Evolutionary conservation across 1,140 invertebrate species (phyloP).

Genomic region (Holotrichia oblita): DNA sequence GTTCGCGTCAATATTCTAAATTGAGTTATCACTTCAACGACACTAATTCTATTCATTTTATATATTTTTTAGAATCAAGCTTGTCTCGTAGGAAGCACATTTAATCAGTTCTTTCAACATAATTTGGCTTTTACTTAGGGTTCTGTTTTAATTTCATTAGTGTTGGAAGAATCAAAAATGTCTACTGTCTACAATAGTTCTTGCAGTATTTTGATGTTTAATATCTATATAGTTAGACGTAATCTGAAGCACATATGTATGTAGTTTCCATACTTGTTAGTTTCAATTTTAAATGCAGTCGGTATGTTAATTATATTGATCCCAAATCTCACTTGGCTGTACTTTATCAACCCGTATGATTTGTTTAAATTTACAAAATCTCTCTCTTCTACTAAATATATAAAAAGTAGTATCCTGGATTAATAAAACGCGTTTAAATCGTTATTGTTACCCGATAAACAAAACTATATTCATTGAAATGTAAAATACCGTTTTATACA

Average conservation of each 20-base stretch:
- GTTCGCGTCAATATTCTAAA: constrained; percentile 21
- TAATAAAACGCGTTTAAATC: constrained; percentile 6
- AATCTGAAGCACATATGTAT: constrained; percentile 15
- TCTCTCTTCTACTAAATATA: neutral
- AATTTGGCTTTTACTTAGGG: neutral
- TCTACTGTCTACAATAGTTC: neutral
- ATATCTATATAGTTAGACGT: neutral
- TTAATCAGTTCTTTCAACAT: constrained; percentile 30
- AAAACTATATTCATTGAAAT: neutral
- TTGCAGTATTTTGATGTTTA: neutral
- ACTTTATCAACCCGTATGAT: constrained; percentile 37
- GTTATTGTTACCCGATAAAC: constrained; percentile 3
- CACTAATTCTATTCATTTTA: constrained; percentile 36
- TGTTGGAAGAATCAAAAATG: neutral
- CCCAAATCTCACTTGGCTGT: constrained; percentile 40
- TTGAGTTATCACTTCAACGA: constrained; percentile 32
- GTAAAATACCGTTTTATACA: constrained; percentile 14
- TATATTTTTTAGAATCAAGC: constrained; percentile 26
- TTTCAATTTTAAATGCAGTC: constrained; percentile 28
- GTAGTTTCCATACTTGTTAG: constrained; percentile 18
- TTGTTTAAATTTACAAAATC: constrained; percentile 25
- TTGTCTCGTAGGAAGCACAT: constrained; percentile 29
- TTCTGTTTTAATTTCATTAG: neutral
- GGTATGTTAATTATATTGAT: constrained; percentile 36
- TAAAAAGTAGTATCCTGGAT: constrained; percentile 21